Evolutionary conservation across 1,140 invertebrate genomes (phyloP).

Genomic region (Palaemon carinicauda): DNA sequence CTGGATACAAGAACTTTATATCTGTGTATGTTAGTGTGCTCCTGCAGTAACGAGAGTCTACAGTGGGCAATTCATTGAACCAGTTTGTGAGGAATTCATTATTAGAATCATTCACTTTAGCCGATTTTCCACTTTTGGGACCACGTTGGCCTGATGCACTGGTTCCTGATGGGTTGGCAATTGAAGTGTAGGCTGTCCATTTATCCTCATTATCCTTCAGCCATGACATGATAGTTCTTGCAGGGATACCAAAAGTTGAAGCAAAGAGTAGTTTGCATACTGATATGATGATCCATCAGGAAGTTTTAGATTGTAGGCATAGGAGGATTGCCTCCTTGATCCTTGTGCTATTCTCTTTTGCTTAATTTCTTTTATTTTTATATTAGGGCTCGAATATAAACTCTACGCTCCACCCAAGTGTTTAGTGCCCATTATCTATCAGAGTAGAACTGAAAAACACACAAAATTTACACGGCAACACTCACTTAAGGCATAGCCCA

Average conservation of each 20-base stretch:
- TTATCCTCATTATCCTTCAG: not conserved
- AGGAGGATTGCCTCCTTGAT: too few relatives aligned
- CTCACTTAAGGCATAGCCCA: too few relatives aligned
- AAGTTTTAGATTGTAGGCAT: too few relatives aligned
- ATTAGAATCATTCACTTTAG: not conserved
- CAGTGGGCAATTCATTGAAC: not conserved
- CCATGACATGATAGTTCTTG: not conserved
- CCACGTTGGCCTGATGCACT: not conserved
- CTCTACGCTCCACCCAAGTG: too few relatives aligned
- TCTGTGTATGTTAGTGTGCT: not conserved
- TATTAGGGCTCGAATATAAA: too few relatives aligned
- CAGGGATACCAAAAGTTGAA: slow-evolving; percentile 1
- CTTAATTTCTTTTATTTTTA: too few relatives aligned
- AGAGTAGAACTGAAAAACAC: too few relatives aligned
- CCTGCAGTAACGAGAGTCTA: slow-evolving; percentile 9
- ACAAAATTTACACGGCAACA: too few relatives aligned
- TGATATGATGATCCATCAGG: too few relatives aligned
- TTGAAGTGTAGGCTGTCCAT: not conserved
- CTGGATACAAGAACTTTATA: not conserved
- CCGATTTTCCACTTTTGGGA: not conserved
- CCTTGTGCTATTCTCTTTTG: too few relatives aligned
- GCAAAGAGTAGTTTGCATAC: too few relatives aligned
- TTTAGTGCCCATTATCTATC: too few relatives aligned
- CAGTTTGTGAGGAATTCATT: not conserved
- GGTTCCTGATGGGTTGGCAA: not conserved